Conservation (phyloP, 92 coral and sea anemone species). For the Isaurus tuberculatus region DNA sequence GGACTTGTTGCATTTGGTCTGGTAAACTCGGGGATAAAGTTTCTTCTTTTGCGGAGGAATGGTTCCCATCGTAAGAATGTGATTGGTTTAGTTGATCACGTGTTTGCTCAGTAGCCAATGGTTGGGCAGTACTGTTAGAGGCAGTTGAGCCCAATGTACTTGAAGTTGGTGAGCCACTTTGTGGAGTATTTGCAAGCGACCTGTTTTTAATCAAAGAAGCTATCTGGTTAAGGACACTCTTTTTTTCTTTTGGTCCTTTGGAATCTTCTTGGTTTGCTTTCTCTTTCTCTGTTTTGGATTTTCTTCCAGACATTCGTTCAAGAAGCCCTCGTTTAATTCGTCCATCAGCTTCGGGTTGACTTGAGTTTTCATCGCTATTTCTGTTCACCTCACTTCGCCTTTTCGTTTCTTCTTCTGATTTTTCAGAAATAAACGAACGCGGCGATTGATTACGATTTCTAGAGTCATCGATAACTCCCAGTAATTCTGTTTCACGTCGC, state of each 20-base stretch:
- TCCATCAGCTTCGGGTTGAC: conserved; percentile 43
- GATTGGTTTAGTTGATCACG: conserved; percentile 39
- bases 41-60: conserved; percentile 4
- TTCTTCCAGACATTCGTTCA: conserved; percentile 22
- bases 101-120: conserved; percentile 22
- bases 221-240: conserved; percentile 71
- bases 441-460: background rate
- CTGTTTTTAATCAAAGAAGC: conserved; percentile 76
- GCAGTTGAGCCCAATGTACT: background rate
- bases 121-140: background rate
- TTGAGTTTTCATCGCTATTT: background rate
- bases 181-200: conserved; percentile 38
- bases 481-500: conserved; percentile 1
- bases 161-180: conserved; percentile 19
- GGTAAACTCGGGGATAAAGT: conserved; percentile 28
- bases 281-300: conserved; percentile 40
- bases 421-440: background rate
- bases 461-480: conserved; percentile 6
- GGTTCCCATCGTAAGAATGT: conserved; percentile 11
- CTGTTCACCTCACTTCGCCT: conserved; percentile 9
- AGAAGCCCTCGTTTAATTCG: conserved; percentile 34
- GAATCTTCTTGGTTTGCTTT: conserved; percentile 45
- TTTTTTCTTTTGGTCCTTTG: conserved; percentile 68
- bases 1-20: background rate
- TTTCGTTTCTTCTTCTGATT: conserved; percentile 14